Evolutionary conservation across 2,888 invertebrate species (phyloP).

Genomic region (Ophion costatus): DNA sequence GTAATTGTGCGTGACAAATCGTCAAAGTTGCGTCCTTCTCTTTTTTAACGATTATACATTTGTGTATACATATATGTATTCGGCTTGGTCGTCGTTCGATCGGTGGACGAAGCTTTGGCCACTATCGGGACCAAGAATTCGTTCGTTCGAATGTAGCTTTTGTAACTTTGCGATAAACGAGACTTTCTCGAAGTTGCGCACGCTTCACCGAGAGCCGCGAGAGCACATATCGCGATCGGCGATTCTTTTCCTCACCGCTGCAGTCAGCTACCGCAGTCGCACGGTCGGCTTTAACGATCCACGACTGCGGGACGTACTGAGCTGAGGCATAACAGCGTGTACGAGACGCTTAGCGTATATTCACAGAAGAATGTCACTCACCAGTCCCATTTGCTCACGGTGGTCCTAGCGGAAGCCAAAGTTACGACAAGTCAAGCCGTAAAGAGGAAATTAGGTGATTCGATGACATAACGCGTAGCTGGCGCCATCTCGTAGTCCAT

Average conservation of each 20-base stretch:
- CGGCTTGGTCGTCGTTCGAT: slow-evolving; percentile 54
- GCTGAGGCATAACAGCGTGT: not conserved
- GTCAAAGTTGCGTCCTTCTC: not conserved
- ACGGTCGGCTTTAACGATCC: slow-evolving; percentile 55
- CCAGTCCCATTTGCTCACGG: slow-evolving; percentile 6
- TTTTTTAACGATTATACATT: not conserved
- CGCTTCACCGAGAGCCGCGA: slow-evolving; percentile 1
- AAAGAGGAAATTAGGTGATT: slow-evolving; percentile 1
- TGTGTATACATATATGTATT: not conserved
- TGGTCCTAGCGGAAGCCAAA: not conserved
- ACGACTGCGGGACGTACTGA: slow-evolving; percentile 8
- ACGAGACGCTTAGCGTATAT: slow-evolving; percentile 3
- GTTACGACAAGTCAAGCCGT: not conserved
- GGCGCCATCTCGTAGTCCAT: not conserved
- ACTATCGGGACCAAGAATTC: slow-evolving; percentile 30
- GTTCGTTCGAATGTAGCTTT: slow-evolving; percentile 46
- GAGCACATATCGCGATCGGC: slow-evolving; percentile 13
- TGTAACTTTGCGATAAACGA: slow-evolving; percentile 53
- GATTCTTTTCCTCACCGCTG: slow-evolving; percentile 33
- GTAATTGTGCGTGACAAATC: slow-evolving; percentile 9
- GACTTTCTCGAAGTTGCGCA: slow-evolving; percentile 47
- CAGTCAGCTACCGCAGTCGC: slow-evolving; percentile 47
- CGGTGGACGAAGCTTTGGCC: slow-evolving; percentile 66
- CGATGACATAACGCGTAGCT: not conserved
- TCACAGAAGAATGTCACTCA: not conserved